Evolutionary conservation across 2,113 vertebrate genomes (phyloP).

Genomic region (Macroglossus sobrinus): DNA sequence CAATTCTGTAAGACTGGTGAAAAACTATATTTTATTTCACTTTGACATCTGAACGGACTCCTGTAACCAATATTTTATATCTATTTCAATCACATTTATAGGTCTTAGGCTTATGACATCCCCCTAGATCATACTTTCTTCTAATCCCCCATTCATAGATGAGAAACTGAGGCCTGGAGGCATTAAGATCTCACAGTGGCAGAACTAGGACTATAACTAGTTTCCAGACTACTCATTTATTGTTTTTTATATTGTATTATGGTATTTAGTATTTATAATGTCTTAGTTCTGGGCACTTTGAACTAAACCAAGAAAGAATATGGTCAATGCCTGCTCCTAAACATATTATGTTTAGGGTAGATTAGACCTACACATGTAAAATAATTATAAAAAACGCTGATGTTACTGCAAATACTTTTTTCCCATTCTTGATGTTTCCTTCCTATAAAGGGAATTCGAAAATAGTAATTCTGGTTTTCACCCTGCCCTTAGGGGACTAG

Average conservation of each 20-base stretch:
- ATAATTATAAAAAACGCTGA: neutral
- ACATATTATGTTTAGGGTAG: neutral
- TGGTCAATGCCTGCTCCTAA: neutral
- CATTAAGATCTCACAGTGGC: neutral
- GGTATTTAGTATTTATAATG: neutral
- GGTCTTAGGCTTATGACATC: neutral
- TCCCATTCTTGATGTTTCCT: neutral
- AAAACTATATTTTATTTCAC: slow-evolving; percentile 11
- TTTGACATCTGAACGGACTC: neutral
- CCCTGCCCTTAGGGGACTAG: neutral
- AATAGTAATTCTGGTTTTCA: neutral
- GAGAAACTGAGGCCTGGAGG: neutral
- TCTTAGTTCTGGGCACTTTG: neutral
- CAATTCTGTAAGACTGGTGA: neutral
- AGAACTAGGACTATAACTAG: neutral
- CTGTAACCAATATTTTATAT: neutral
- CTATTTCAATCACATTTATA: neutral
- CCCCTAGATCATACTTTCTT: neutral
- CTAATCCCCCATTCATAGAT: neutral
- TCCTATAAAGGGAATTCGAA: neutral
- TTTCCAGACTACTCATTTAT: neutral
- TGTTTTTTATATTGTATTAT: neutral
- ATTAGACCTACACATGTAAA: neutral
- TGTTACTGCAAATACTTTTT: neutral
- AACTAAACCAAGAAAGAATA: neutral